These are phyloP conservation scores for Dromas ardeola DNA, from an alignment of 2,113 vertebrate genomes.

Conservation along the genomic window DNA sequence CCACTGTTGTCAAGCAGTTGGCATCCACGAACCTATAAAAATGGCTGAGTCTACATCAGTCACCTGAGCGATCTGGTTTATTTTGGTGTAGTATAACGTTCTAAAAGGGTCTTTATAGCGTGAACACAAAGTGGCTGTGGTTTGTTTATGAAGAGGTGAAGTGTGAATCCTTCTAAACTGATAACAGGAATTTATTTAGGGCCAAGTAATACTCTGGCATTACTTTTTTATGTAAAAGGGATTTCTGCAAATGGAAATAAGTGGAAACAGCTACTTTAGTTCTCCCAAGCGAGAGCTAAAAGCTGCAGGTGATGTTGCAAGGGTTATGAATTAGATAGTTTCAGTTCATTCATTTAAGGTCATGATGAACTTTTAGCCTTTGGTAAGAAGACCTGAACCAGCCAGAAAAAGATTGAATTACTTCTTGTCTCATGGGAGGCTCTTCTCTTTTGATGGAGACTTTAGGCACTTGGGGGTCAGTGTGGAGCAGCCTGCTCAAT, in stretches of 20 bases:
- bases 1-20: neutral
- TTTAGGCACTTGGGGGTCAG: constrained; percentile 56
- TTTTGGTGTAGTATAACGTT: neutral
- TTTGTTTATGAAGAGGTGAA: neutral
- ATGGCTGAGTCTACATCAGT: neutral
- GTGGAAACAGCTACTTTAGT: constrained; percentile 56
- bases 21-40: neutral
- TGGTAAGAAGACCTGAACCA: constrained; percentile 11
- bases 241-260: constrained; percentile 50
- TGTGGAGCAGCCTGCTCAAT: constrained; percentile 31
- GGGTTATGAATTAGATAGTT: constrained; percentile 27
- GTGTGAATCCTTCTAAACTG: neutral
- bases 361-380: constrained; percentile 30
- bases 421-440: constrained; percentile 35
- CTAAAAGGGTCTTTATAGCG: neutral
- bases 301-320: constrained; percentile 54
- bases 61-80: neutral
- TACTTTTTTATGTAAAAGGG: neutral
- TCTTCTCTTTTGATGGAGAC: constrained; percentile 41
- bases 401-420: constrained; percentile 43
- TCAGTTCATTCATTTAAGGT: constrained; percentile 23
- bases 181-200: neutral
- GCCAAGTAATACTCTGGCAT: neutral
- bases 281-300: constrained; percentile 35
- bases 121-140: neutral